Evolutionary conservation across 2,113 vertebrate genomes (phyloP).

Genomic region (Sciurus niger): DNA sequence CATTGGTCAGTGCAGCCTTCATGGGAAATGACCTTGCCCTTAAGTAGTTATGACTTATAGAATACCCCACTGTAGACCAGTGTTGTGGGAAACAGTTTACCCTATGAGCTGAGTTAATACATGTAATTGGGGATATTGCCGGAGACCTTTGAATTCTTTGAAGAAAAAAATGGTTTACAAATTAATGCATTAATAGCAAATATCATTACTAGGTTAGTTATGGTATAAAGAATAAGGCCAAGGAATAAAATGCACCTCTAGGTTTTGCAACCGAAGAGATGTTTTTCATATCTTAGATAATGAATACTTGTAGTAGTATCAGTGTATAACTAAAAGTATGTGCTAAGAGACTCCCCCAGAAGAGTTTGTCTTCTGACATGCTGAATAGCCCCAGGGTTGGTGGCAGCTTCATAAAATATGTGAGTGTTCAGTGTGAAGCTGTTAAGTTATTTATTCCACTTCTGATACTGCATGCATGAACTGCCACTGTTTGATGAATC

Average conservation of each 20-base stretch:
- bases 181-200: constrained; percentile 57
- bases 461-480: constrained; percentile 84
- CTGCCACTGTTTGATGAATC: constrained; percentile 86
- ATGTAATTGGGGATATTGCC: constrained; percentile 47
- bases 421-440: constrained; percentile 65
- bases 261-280: neutral
- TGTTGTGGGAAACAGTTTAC: neutral
- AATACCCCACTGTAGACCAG: neutral
- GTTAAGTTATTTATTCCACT: constrained; percentile 86
- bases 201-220: constrained; percentile 6
- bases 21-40: neutral
- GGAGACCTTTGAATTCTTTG: constrained; percentile 21
- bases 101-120: constrained; percentile 33
- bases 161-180: constrained; percentile 46
- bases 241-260: neutral
- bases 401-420: constrained; percentile 80
- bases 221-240: neutral
- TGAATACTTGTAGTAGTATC: constrained; percentile 43
- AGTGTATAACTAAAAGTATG: constrained; percentile 59
- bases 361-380: constrained; percentile 68
- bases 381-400: constrained; percentile 33
- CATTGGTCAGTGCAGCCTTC: neutral
- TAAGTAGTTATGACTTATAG: constrained; percentile 54
- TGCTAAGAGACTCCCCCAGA: neutral
- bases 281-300: constrained; percentile 44